A percentile compares a stretch with the other conserved stretches of the same genome.
Conservation (phyloP, 2,888 invertebrate genomes). For the Hanleya hanleyi region DNA sequence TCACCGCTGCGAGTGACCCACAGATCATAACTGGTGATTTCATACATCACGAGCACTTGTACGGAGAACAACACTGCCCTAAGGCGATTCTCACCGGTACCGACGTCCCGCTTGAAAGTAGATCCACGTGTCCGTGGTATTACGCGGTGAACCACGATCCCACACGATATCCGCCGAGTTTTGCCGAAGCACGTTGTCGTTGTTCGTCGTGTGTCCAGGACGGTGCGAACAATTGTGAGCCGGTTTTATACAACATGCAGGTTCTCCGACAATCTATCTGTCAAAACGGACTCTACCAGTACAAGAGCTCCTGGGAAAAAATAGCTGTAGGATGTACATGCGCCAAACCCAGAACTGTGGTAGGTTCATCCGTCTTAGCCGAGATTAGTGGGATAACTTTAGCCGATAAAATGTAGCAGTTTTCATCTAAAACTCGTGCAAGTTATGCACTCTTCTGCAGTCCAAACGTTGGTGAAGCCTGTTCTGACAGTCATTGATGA, state of each 20-base stretch:
- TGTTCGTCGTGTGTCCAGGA: constrained; percentile 20
- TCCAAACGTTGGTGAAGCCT: too few relatives aligned
- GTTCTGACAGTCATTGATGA: too few relatives aligned
- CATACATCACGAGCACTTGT: neutral
- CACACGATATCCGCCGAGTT: constrained; percentile 16
- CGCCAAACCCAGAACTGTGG: constrained; percentile 12
- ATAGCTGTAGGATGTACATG: constrained; percentile 27
- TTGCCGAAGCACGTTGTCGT: constrained; percentile 21
- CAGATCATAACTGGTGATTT: too few relatives aligned
- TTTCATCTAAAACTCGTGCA: too few relatives aligned
- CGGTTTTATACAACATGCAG: neutral
- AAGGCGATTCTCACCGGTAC: constrained; percentile 1
- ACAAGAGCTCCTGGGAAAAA: neutral
- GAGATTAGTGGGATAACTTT: too few relatives aligned
- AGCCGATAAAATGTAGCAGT: too few relatives aligned
- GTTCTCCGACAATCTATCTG: neutral
- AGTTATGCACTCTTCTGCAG: too few relatives aligned
- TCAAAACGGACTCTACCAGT: constrained; percentile 6
- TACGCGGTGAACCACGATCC: constrained; percentile 22
- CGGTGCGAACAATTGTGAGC: neutral
- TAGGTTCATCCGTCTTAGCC: too few relatives aligned
- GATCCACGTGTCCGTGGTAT: constrained; percentile 39
- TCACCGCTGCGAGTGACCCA: too few relatives aligned
- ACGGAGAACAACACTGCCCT: constrained; percentile 11
- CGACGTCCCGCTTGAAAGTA: constrained; percentile 13